Percentiles rank a stretch among this genome's conserved stretches.
phyloP scores from a whole-genome alignment of 2,888 invertebrate species.

The Deilephila elpenor region DNA sequence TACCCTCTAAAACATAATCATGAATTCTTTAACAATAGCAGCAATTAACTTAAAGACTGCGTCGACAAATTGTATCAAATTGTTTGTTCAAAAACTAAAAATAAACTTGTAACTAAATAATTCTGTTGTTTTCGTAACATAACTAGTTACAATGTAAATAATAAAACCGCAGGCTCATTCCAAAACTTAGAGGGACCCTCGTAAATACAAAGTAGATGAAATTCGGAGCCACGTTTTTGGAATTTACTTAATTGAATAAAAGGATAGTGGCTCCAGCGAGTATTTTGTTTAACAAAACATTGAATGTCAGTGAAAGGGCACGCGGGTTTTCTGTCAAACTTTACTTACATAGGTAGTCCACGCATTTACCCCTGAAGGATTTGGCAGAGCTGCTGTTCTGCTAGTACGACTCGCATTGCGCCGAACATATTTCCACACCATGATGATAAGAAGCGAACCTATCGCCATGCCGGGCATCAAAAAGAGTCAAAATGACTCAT shows the following conservation, averaged over 20 bases:
- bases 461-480: too few relatives aligned
- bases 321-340: not conserved
- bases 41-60: not conserved
- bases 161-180: constrained; percentile 32
- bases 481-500: too few relatives aligned
- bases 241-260: constrained; percentile 41
- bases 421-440: too few relatives aligned
- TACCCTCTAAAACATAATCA: not conserved
- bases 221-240: constrained; percentile 33
- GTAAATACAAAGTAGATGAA: constrained; percentile 36
- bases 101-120: constrained; percentile 33
- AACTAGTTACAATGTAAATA: constrained; percentile 19
- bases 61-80: constrained; percentile 32
- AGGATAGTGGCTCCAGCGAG: constrained; percentile 34
- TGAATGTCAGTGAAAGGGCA: not conserved
- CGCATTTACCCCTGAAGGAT: too few relatives aligned
- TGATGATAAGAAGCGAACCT: too few relatives aligned
- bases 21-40: not conserved
- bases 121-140: not conserved
- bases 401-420: too few relatives aligned
- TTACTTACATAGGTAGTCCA: not conserved
- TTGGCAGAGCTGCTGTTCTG: too few relatives aligned
- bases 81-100: constrained; percentile 32
- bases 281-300: constrained; percentile 31
- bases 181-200: constrained; percentile 36